phyloP scores from a whole-genome alignment of 2,888 invertebrate genomes.

The Hoplodrina ambigua region DNA sequence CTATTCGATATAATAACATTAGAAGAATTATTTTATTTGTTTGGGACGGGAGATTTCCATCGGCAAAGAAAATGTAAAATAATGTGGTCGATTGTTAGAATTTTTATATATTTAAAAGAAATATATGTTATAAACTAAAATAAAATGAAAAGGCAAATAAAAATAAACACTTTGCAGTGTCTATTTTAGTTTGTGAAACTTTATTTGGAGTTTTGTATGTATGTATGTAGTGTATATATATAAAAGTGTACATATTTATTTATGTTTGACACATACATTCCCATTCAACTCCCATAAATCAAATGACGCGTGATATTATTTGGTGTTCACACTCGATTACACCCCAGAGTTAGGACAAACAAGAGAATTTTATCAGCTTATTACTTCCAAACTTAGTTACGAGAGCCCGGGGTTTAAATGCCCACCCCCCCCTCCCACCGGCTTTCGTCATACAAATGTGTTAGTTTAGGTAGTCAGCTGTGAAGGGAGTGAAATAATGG shows the following conservation, averaged over 20 bases:
- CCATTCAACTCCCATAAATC: constrained; percentile 26
- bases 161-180: too few species aligned
- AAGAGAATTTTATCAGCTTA: constrained; percentile 42
- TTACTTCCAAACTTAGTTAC: constrained; percentile 50
- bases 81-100: too few species aligned
- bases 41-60: too few species aligned
- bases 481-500: constrained; percentile 22
- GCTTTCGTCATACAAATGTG: constrained; percentile 15
- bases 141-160: too few species aligned
- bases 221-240: too few species aligned
- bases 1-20: too few species aligned
- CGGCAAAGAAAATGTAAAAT: too few species aligned
- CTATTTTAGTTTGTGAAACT: too few species aligned
- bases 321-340: constrained; percentile 43
- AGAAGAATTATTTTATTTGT: too few species aligned
- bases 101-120: too few species aligned
- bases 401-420: constrained; percentile 21
- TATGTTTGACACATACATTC: constrained; percentile 6
- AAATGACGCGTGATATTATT: constrained; percentile 36
- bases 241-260: constrained; percentile 7
- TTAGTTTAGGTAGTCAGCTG: constrained; percentile 50
- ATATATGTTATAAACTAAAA: too few species aligned
- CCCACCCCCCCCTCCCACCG: constrained; percentile 1
- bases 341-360: constrained; percentile 42
- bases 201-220: background rate